A percentile compares a stretch with the other conserved stretches of the same genome.
Evolutionary conservation across 2,888 invertebrate species (phyloP).

Genomic region (Drosophila neutralis): DNA sequence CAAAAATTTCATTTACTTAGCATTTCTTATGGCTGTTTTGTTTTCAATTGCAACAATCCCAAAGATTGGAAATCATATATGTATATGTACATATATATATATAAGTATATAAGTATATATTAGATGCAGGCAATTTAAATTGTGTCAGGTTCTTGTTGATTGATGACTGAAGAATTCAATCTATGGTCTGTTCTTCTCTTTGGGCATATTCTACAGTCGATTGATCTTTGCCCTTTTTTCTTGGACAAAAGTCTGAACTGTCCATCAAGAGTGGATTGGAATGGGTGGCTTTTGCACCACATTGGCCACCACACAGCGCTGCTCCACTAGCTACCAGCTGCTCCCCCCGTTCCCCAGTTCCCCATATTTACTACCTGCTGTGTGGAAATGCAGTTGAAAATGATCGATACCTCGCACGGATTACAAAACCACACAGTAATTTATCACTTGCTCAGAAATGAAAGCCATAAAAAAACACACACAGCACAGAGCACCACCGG

Average conservation of each 20-base stretch:
- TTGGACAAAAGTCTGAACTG: constrained; percentile 43
- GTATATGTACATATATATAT: background rate
- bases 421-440: constrained; percentile 68
- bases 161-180: constrained; percentile 66
- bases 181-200: constrained; percentile 15
- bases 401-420: constrained; percentile 68
- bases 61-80: constrained; percentile 7
- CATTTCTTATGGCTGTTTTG: constrained; percentile 13
- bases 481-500: constrained; percentile 38
- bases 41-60: constrained; percentile 47
- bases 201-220: constrained; percentile 39
- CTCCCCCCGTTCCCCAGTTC: constrained; percentile 1
- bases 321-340: constrained; percentile 15
- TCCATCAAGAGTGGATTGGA: constrained; percentile 57
- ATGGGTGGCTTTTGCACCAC: constrained; percentile 53
- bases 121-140: constrained; percentile 74
- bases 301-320: constrained; percentile 41
- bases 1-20: constrained; percentile 44
- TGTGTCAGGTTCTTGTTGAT: constrained; percentile 72
- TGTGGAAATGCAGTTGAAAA: constrained; percentile 67
- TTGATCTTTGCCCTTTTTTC: constrained; percentile 63
- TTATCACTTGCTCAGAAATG: constrained; percentile 70
- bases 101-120: constrained; percentile 15
- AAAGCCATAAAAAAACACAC: constrained; percentile 52
- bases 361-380: constrained; percentile 70